These are phyloP conservation scores for Sinopyrophorus schimmeli DNA, from an alignment of 2,888 invertebrate species.

Conservation along the genomic window DNA sequence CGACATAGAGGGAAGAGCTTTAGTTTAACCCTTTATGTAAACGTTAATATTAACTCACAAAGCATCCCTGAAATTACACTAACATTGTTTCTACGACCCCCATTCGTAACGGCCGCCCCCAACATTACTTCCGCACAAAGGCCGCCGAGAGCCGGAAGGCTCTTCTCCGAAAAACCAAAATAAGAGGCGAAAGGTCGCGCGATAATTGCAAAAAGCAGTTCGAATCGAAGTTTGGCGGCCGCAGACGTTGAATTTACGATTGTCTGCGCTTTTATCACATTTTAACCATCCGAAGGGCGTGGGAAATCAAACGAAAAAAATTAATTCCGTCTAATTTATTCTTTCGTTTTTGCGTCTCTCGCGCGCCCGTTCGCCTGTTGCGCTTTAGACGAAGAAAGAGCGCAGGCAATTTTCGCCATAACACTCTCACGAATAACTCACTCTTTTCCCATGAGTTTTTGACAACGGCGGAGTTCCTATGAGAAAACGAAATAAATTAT, in stretches of 20 bases:
- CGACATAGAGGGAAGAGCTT: conserved; percentile 6
- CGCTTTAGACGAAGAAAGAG: conserved; percentile 10
- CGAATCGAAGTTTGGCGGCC: too few relatives aligned
- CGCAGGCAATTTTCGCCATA: conserved; percentile 18
- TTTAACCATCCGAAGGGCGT: conserved; percentile 27
- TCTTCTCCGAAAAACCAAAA: too few relatives aligned
- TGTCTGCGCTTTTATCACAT: conserved; percentile 15
- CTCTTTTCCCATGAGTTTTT: conserved; percentile 31
- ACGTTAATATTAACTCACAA: conserved; percentile 13
- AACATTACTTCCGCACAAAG: too few relatives aligned
- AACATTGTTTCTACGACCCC: conserved; percentile 2
- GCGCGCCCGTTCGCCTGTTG: conserved; percentile 1
- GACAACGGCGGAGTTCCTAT: conserved; percentile 30
- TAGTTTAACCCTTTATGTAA: conserved; percentile 8
- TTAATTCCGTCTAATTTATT: conserved; percentile 14
- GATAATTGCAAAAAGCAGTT: too few relatives aligned
- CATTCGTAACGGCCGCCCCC: too few relatives aligned
- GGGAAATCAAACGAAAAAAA: conserved; percentile 32
- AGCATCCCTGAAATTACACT: conserved; percentile 11
- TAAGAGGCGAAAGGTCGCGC: too few relatives aligned
- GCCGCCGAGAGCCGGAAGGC: too few relatives aligned
- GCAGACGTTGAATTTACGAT: conserved; percentile 20
- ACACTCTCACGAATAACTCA: conserved; percentile 22
- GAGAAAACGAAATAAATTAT: conserved; percentile 33
- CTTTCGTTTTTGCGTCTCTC: conserved; percentile 1